A percentile compares a stretch with the other conserved stretches of the same genome.
Evolutionary conservation across 1,140 invertebrate genomes (phyloP).

Genomic region (Caenorhabditis elegans): WBcel235 BX284603.4:5175001-5175500

Average conservation of each 20-base stretch:
- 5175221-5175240: not conserved
- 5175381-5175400: not conserved
- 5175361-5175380: not conserved
- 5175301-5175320: not conserved
- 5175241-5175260: not conserved
- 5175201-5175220: not conserved
- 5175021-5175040: not conserved
- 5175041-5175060: not conserved
- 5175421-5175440: not conserved
- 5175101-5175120: not conserved
- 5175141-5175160: too few relatives aligned
- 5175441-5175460: not conserved
- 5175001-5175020: not conserved
- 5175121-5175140: too few relatives aligned
- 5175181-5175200: not conserved
- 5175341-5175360: not conserved
- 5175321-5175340: constrained; percentile 6
- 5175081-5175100: not conserved
- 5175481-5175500: too few relatives aligned
- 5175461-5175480: not conserved
- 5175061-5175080: not conserved
- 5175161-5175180: not conserved
- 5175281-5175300: constrained; percentile 37
- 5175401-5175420: not conserved
- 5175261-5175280: constrained; percentile 37